A percentile compares a stretch with the other conserved stretches of the same genome.
phyloP scores from a whole-genome alignment of 2,113 vertebrate genomes.

The Gyps fulvus region DNA sequence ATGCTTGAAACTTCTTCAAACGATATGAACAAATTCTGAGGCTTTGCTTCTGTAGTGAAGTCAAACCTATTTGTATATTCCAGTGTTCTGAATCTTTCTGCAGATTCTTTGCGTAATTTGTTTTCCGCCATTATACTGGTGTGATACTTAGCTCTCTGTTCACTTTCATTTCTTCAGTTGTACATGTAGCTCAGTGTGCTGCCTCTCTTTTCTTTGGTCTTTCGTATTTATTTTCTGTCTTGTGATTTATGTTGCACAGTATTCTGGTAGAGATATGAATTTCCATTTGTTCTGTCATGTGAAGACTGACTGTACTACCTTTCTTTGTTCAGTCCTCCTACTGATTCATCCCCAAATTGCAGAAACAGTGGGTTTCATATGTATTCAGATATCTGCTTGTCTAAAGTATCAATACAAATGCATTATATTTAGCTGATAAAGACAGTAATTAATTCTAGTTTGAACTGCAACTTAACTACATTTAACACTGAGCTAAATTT shows the following conservation, averaged over 20 bases:
- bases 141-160: background rate
- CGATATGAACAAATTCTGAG: background rate
- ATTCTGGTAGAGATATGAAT: background rate
- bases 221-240: constrained; percentile 7
- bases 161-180: background rate
- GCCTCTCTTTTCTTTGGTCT: background rate
- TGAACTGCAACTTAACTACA: background rate
- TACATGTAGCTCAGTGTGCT: background rate
- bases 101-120: background rate
- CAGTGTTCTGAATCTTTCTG: background rate
- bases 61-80: background rate
- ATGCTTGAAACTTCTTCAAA: background rate
- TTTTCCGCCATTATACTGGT: background rate
- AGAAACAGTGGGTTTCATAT: background rate
- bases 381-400: constrained; percentile 23
- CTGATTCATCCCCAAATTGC: background rate
- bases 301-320: background rate
- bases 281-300: constrained; percentile 33
- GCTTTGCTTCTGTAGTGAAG: background rate
- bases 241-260: background rate
- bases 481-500: background rate
- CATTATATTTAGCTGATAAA: constrained; percentile 15
- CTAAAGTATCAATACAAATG: background rate
- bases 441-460: constrained; percentile 7
- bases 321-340: constrained; percentile 39